Evolutionary conservation across 2,888 invertebrate species (phyloP), one percentile per base, ranked within the genome.

Genomic region (Acronicta leporina): DNA sequence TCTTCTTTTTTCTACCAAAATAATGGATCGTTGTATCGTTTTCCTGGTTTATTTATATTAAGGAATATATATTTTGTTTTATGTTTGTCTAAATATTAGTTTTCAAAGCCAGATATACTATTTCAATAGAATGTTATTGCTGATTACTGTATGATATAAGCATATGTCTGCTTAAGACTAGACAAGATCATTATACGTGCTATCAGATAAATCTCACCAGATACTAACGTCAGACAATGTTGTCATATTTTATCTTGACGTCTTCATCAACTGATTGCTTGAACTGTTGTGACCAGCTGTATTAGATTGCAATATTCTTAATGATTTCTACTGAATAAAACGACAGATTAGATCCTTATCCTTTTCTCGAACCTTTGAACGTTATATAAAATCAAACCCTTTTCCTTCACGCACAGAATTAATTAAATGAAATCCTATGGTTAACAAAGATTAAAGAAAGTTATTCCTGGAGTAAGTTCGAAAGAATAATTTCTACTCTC

Each of bases 251-350:
- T 84, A 86, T 87, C 84, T 86, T 81, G 84, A 83, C 81, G 75
- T 81, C 83, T 84, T 82, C 81, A 85, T 88, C 86, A 75, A 74
- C 61, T 75, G 75, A 74, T 76, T 79, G 71, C 72, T 72, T 77
- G 75, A 72, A 68, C 77, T 68, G 77, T 77, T 80, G 75, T 82
- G 76, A 81, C 79, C 71, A 63, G 65, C 77, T 74, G 68, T 73
- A 77, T 77, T 76, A 76, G 73, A 83, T 86, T 84, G 85, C 83
- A 81, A 80, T 83, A 83, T 81, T 82, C 74, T 83, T 87, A 87
- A 89, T 86, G 83, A 85, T 83, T 79, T 84, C 77, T 84, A 82
- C 75, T 77, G 74, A 80, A 77, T 80, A 77, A 75, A 81, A 75
- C 67, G 85, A 87, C 89, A 75, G 81, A 87, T 88, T 81, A 6